phyloP scores from a whole-genome alignment of 2,113 vertebrate genomes.

The Muntiacus reevesi region DNA sequence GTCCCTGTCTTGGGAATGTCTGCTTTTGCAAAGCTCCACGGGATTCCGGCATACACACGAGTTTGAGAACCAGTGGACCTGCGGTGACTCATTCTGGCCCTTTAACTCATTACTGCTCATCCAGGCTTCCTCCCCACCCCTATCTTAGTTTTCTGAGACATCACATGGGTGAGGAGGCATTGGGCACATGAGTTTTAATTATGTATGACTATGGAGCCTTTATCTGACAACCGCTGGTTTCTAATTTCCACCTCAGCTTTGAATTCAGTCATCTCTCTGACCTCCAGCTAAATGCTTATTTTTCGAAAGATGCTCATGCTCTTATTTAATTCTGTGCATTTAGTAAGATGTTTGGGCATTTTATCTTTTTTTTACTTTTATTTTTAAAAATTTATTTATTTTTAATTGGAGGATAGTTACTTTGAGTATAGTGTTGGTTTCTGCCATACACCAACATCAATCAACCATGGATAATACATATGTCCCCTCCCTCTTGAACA shows the following conservation, averaged over 20 bases:
- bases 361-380: not conserved
- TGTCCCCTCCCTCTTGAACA: not conserved
- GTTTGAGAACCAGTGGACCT: not conserved
- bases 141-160: not conserved
- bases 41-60: not conserved
- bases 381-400: not conserved
- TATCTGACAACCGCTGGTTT: not conserved
- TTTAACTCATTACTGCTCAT: not conserved
- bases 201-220: not conserved
- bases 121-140: too few relatives aligned
- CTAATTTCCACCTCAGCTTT: conserved; percentile 13
- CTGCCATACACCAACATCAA: not conserved
- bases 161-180: not conserved
- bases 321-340: not conserved
- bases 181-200: conserved; percentile 26
- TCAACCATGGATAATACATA: not conserved
- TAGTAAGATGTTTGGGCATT: not conserved
- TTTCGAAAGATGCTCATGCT: not conserved
- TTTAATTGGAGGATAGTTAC: not conserved
- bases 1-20: not conserved
- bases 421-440: not conserved
- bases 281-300: not conserved
- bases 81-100: not conserved
- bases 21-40: not conserved
- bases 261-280: not conserved